Conservation (phyloP, 2,113 vertebrate genomes). For the Larimichthys crocea region DNA sequence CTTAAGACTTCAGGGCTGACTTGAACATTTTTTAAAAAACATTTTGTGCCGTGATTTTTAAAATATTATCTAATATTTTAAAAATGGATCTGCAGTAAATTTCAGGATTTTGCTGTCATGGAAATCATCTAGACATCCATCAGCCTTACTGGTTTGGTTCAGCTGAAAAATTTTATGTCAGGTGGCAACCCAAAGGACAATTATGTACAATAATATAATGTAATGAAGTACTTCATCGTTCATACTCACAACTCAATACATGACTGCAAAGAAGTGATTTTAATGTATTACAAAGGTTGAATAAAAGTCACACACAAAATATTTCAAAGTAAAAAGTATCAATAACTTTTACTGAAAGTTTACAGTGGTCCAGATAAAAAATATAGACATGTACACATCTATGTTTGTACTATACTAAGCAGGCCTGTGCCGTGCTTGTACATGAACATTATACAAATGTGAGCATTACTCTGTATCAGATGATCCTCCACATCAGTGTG, state of each 20-base stretch:
- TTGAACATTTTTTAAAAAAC: no score
- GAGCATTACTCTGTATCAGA: background rate
- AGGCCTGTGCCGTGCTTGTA: background rate
- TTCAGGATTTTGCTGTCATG: no score
- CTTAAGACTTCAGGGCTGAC: no score
- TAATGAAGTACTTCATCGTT: background rate
- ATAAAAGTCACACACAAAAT: background rate
- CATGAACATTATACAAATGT: background rate
- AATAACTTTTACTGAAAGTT: background rate
- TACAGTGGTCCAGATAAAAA: conserved; percentile 5
- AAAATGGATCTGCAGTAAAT: no score
- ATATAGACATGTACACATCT: background rate
- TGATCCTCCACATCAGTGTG: conserved; percentile 31
- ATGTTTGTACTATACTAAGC: background rate
- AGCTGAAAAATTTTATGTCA: no score
- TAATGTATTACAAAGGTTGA: background rate
- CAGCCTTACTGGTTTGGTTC: no score
- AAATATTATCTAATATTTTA: no score
- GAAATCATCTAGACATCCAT: no score
- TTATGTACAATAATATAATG: background rate
- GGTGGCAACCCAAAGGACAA: background rate
- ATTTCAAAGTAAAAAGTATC: background rate
- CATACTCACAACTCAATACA: background rate
- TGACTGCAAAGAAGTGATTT: background rate
- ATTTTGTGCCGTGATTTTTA: no score